Evolutionary conservation across 2,888 invertebrate genomes (phyloP).

Genomic region (Schizotus pectinicornis): DNA sequence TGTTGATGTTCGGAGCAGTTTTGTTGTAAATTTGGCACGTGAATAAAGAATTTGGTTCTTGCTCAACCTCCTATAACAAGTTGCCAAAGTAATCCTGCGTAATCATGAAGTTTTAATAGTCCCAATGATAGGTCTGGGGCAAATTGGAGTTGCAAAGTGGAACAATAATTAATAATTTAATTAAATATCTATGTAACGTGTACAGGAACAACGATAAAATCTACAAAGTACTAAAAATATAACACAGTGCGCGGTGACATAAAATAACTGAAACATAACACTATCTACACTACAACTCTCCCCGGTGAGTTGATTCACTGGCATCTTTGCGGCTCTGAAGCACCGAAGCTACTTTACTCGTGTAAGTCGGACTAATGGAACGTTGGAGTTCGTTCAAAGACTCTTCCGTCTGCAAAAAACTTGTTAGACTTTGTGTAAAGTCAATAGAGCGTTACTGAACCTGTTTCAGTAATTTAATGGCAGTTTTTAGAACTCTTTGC

Average conservation of each 20-base stretch:
- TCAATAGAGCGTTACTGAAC: constrained; percentile 45
- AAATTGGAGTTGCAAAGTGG: not conserved
- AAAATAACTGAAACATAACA: constrained; percentile 36
- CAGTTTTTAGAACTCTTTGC: constrained; percentile 76
- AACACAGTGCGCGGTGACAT: constrained; percentile 48
- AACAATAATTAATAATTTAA: constrained; percentile 16
- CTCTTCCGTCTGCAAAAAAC: constrained; percentile 72
- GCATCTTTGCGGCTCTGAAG: constrained; percentile 49
- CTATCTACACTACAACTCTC: constrained; percentile 19
- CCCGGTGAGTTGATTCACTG: not conserved
- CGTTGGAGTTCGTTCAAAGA: constrained; percentile 76
- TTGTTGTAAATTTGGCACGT: not conserved
- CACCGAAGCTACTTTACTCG: constrained; percentile 62
- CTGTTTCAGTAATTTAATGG: constrained; percentile 75
- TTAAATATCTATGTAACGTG: constrained; percentile 26
- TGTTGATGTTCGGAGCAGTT: not conserved
- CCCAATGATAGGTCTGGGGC: too few relatives aligned
- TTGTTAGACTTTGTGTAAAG: not conserved
- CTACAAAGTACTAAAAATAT: constrained; percentile 43
- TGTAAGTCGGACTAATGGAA: constrained; percentile 63
- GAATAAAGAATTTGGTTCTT: too few relatives aligned
- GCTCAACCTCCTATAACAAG: too few relatives aligned
- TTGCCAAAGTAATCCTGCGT: too few relatives aligned
- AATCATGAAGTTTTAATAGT: too few relatives aligned
- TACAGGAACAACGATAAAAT: constrained; percentile 48